These are phyloP conservation scores for Corythornis madagascariensis DNA, from an alignment of 2,113 vertebrate genomes.

Conservation along the genomic window DNA sequence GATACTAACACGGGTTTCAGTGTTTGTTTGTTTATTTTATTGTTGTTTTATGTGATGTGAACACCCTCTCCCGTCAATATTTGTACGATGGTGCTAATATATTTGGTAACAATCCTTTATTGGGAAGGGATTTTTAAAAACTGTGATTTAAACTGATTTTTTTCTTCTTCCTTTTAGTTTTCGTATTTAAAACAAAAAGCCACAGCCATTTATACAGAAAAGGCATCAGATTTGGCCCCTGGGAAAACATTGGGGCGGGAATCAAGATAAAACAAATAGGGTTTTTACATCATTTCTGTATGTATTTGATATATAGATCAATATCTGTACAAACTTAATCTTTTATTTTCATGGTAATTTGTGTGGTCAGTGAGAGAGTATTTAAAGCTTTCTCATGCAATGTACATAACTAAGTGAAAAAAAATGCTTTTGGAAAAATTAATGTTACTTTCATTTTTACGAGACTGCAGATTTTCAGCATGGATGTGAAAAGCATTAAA, in stretches of 20 bases:
- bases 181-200: constrained; percentile 94
- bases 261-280: constrained; percentile 80
- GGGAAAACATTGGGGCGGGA: constrained; percentile 73
- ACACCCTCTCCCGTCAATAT: constrained; percentile 85
- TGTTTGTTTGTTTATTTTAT: constrained; percentile 84
- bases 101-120: constrained; percentile 93
- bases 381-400: constrained; percentile 85
- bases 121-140: constrained; percentile 87
- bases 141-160: constrained; percentile 87
- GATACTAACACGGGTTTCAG: constrained; percentile 97
- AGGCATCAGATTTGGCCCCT: constrained; percentile 84
- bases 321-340: constrained; percentile 91
- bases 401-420: constrained; percentile 89
- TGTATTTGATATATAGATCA: constrained; percentile 91
- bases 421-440: constrained; percentile 81
- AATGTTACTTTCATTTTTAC: constrained; percentile 87
- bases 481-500: constrained; percentile 96
- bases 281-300: constrained; percentile 94
- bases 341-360: constrained; percentile 92
- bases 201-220: constrained; percentile 81
- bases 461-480: constrained; percentile 89
- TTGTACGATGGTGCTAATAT: constrained; percentile 97
- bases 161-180: constrained; percentile 85
- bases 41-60: constrained; percentile 84
- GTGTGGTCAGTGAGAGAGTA: constrained; percentile 85